Evolutionary conservation across 2,113 vertebrate species (phyloP), one percentile per base, ranked within the genome.

Genomic region (Raphicerus campestris): DNA sequence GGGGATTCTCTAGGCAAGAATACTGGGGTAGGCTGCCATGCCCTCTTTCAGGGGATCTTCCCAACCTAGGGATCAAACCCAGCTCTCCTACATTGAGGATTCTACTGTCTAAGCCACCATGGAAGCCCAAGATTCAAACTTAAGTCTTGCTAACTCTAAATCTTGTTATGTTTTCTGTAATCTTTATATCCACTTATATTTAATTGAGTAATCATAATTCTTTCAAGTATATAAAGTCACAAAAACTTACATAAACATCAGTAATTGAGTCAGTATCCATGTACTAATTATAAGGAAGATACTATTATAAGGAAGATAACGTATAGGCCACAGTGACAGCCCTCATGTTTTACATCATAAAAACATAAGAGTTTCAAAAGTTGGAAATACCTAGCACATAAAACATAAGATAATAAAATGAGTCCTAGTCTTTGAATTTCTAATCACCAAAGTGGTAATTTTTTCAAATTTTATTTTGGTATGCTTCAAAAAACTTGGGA

Each of bases 401-500:
- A 91, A 94, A 89, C n/a, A 86, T 82, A 87, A 42, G 20, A n/a
- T n/a, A 82, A 82, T 73, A 45, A 73, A 75, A 73, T 56, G 22
- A 85, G 28, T 93, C 47, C 13, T 94, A 10, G 9, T 51, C 22
- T 98, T 97, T 75, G 7, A 77, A 90, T 81, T 95, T 97, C 60
- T 77, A 80, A 51, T 66, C 61, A 47, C 2, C 32, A 89, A 19
- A 24, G 95, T 63, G 35, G 14, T 61, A 93, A 58, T 0, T 93
- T 56, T 94, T 97, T 94, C 47, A 30, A 47, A 96, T 97, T 89
- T 10, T 81, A 75, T 20, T 88, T 93, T 53, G 89, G 77, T 6
- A 17, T 92, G 49, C 45, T 96, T 83, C 51, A 94, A 89, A 97
- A 89, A 42, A 80, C 17, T 90, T 97, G 39, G 9, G 47, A 90